Percentiles rank a stretch among this genome's conserved stretches.
phyloP scores from a whole-genome alignment of 2,113 vertebrate genomes.

The Bos javanicus region DNA sequence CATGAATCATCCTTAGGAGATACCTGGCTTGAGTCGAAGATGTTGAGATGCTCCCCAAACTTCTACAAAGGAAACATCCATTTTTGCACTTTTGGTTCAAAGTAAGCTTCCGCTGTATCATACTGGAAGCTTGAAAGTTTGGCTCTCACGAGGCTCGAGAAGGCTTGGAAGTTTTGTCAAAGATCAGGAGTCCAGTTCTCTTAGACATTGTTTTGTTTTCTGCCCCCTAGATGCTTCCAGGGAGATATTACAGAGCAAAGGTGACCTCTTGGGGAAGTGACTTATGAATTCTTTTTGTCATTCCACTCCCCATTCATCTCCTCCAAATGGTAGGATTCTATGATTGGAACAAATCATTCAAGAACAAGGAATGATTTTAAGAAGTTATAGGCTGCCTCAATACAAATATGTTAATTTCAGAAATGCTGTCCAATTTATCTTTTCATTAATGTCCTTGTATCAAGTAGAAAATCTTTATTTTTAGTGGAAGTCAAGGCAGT shows the following conservation, averaged over 20 bases:
- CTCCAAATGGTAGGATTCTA: neutral
- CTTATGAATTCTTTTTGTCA: neutral
- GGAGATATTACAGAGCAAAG: neutral
- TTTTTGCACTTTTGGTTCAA: neutral
- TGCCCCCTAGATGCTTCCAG: neutral
- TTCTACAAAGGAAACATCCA: neutral
- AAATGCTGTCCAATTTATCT: constrained; percentile 74
- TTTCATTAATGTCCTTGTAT: constrained; percentile 78
- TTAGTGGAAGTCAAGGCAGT: neutral
- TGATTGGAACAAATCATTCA: constrained; percentile 41
- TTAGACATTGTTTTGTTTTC: neutral
- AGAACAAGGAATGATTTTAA: constrained; percentile 70
- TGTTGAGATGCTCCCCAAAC: neutral
- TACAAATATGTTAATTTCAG: constrained; percentile 74
- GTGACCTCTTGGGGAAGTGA: neutral
- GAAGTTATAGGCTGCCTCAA: constrained; percentile 65
- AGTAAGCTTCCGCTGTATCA: neutral
- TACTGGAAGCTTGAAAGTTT: neutral
- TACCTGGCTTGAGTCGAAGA: neutral
- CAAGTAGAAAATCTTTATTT: constrained; percentile 70
- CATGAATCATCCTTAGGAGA: neutral
- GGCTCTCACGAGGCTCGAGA: neutral
- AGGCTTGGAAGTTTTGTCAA: neutral
- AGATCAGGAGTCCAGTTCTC: neutral
- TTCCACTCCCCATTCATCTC: neutral